Evolutionary conservation across 2,888 invertebrate species (phyloP).

Genomic region (Nemoura dubitans): DNA sequence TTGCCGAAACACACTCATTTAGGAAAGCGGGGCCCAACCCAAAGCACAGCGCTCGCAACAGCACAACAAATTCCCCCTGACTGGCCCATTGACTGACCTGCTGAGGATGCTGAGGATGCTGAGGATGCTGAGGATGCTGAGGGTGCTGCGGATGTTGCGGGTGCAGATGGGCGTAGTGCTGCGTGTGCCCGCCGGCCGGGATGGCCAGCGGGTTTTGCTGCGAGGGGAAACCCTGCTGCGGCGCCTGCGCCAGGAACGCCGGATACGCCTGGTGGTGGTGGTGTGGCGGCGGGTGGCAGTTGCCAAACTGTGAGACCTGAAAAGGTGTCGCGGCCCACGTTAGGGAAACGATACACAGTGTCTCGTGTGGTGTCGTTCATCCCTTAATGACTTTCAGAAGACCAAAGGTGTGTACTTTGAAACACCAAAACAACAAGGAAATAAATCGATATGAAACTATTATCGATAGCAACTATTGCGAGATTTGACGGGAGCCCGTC

Average conservation of each 20-base stretch:
- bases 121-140: constrained; percentile 43
- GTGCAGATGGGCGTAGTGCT: constrained; percentile 46
- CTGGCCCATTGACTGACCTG: background rate
- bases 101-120: background rate
- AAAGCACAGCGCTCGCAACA: too few relatives aligned
- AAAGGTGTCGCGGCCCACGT: constrained; percentile 1
- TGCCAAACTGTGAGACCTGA: constrained; percentile 51
- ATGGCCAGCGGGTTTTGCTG: constrained; percentile 48
- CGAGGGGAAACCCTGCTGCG: constrained; percentile 41
- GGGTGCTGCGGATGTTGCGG: constrained; percentile 32
- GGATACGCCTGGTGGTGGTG: constrained; percentile 55
- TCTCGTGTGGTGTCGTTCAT: too few relatives aligned
- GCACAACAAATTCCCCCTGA: too few relatives aligned
- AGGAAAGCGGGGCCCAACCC: too few relatives aligned
- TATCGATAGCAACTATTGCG: too few relatives aligned
- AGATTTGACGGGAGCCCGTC: too few relatives aligned
- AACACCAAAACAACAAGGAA: too few relatives aligned
- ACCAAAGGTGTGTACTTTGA: too few relatives aligned
- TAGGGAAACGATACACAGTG: too few relatives aligned
- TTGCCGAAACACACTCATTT: too few relatives aligned
- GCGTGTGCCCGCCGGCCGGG: constrained; percentile 42
- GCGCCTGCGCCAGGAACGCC: constrained; percentile 51
- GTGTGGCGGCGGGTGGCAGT: constrained; percentile 55
- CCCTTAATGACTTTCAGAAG: too few relatives aligned
- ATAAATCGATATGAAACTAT: too few relatives aligned